Evolutionary conservation across 1,140 invertebrate species (phyloP).

Genomic region (Eupeodes corollae): DNA sequence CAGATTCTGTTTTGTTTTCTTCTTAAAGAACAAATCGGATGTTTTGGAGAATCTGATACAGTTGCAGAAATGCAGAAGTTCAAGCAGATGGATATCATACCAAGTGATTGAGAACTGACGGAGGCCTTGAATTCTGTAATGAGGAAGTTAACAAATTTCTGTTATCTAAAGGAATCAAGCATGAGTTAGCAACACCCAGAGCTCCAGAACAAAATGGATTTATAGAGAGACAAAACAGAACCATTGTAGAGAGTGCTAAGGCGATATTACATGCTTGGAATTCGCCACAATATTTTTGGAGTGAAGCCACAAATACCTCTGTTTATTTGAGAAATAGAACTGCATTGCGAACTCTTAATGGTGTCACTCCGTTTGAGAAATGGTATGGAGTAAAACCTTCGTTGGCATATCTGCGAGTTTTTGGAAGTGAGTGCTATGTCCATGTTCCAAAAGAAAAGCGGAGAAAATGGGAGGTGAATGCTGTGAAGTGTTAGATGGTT

Average conservation of each 20-base stretch:
- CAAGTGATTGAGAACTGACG: conserved; percentile 15
- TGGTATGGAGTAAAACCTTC: conserved; percentile 22
- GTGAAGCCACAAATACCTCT: conserved; percentile 34
- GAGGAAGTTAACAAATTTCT: conserved; percentile 11
- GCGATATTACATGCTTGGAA: conserved; percentile 11
- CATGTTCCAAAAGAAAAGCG: too few relatives aligned
- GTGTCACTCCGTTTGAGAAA: conserved; percentile 30
- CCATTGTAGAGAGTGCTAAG: conserved; percentile 16
- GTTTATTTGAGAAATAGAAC: conserved; percentile 33
- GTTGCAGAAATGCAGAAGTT: not conserved
- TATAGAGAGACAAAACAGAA: conserved; percentile 26
- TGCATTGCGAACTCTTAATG: conserved; percentile 18
- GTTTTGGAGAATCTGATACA: too few relatives aligned
- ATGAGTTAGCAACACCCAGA: conserved; percentile 18
- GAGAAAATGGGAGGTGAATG: too few relatives aligned
- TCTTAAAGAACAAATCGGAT: too few relatives aligned
- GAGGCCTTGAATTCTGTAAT: conserved; percentile 13
- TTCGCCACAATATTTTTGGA: conserved; percentile 19
- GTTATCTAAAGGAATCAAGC: too few relatives aligned
- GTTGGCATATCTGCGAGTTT: conserved; percentile 18
- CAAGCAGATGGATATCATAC: conserved; percentile 4
- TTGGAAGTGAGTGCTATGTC: too few relatives aligned
- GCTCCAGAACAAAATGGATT: conserved; percentile 37
- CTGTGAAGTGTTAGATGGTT: conserved; percentile 17
- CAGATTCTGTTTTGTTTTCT: too few relatives aligned